Evolutionary conservation across 2,113 vertebrate genomes (phyloP), one percentile per base, ranked within the genome.

Genomic region (Melanerpes aurifrons): DNA sequence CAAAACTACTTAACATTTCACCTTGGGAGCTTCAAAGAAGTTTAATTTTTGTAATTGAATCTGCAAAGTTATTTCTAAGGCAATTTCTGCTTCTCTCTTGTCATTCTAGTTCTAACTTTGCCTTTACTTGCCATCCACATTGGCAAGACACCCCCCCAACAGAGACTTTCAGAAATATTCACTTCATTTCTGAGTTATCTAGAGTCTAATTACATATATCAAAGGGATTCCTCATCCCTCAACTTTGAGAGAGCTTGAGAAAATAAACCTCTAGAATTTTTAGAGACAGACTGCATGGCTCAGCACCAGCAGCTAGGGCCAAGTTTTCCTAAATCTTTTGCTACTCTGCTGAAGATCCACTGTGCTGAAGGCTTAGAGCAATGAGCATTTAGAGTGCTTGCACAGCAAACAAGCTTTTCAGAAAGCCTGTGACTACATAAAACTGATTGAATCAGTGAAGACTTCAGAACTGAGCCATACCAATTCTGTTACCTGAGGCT

Each of bases 401-500:
- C 48, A 80, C 31, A 80, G 87, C 69, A 77, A 92, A 87, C 13
- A n/a, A 68, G 32, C 43, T 83, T 31, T 57, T 54, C 67, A 81
- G 64, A 87, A 92, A 91, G 19, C 54, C n/a, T 69, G 48, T 78
- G 72, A 45, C 53, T 87, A 50, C 31, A 18, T 61, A 64, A 82
- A 74, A 35, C 31, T 35, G 53, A 63, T 28, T 1, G 8, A 64
- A 84, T 47, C 70, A 61, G 32, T 24, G 57, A 70, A 21, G 37
- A 11, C 14, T 40, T 88, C 83, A 84, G 86, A 84, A 56, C 31
- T 28, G 37, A 83, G 63, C 16, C 35, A 24, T n/a, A 62, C 43
- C 86, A 87, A 35, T 72, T 50, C 80, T 81, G 56, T 28, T 69
- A 93, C 83, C 86, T 75, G 76, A 89, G 79, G 91, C 78, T 87